These are phyloP conservation scores for Solenopsis fugax DNA, from an alignment of 1,140 invertebrate species.

Conservation along the genomic window DNA sequence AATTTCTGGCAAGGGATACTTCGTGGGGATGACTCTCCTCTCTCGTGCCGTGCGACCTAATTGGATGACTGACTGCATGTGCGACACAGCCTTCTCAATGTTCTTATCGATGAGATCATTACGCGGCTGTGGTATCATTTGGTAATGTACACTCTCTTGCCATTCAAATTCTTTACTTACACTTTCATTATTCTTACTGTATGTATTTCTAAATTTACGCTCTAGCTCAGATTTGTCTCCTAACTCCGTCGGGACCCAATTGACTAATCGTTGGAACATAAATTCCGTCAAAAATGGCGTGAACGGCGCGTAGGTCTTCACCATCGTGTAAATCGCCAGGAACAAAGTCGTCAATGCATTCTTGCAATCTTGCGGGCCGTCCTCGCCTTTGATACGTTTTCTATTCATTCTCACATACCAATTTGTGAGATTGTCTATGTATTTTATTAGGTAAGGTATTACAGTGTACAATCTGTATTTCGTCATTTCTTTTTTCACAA, in stretches of 20 bases:
- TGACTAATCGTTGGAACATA: slow-evolving; percentile 96
- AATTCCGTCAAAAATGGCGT: slow-evolving; percentile 98
- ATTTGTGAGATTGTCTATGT: slow-evolving; percentile 99
- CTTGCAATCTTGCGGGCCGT: slow-evolving; percentile 91
- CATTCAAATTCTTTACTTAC: slow-evolving; percentile 53
- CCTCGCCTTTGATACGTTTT: slow-evolving; percentile 96
- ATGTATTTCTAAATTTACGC: too few species aligned
- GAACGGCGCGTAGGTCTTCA: slow-evolving; percentile 98
- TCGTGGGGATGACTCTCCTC: slow-evolving; percentile 96
- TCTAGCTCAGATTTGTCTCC: too few species aligned
- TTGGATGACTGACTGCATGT: slow-evolving; percentile 98
- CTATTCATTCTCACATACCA: slow-evolving; percentile 99
- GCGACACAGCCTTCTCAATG: slow-evolving; percentile 95
- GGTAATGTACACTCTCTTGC: slow-evolving; percentile 91
- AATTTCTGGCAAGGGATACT: slow-evolving; percentile 98
- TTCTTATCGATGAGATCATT: slow-evolving; percentile 92
- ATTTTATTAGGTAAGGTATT: slow-evolving; percentile 96
- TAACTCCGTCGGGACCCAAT: slow-evolving; percentile 76
- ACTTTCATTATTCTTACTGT: too few species aligned
- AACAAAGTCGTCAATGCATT: slow-evolving; percentile 96
- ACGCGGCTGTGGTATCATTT: slow-evolving; percentile 93
- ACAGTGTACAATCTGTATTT: slow-evolving; percentile 98
- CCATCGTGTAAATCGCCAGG: slow-evolving; percentile 95
- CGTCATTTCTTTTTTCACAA: slow-evolving; percentile 97
- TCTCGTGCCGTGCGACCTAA: slow-evolving; percentile 97